Conservation (phyloP, 2,797 vertebrate species). For the Enteromius thamalakanensis region DNA sequence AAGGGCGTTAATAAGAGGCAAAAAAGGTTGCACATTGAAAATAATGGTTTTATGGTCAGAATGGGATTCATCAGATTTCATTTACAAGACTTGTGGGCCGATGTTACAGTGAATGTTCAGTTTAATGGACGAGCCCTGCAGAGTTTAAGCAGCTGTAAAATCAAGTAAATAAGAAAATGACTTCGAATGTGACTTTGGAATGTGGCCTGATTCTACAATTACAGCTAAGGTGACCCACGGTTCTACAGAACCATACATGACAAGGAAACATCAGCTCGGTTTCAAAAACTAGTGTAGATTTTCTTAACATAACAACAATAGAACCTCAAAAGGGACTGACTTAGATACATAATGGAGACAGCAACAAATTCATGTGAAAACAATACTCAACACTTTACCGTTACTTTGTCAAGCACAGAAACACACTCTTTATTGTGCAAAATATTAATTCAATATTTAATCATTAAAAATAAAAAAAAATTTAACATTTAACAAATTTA, state of each 20-base stretch:
- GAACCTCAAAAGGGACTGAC: background rate
- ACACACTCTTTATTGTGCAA: too few relatives aligned
- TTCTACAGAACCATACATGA: background rate
- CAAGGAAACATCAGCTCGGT: background rate
- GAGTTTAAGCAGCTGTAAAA: constrained; percentile 33
- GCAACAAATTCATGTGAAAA: background rate
- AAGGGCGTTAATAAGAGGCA: constrained; percentile 17
- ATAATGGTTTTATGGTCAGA: background rate
- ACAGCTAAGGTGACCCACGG: background rate
- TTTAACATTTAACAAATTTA: too few relatives aligned
- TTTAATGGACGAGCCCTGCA: constrained; percentile 16
- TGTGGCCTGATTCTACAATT: background rate
- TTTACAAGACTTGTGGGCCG: constrained; percentile 4
- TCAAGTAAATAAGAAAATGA: constrained; percentile 13
- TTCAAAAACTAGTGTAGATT: background rate
- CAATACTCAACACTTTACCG: background rate
- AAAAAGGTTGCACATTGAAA: background rate
- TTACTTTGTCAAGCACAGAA: background rate
- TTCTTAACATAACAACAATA: background rate
- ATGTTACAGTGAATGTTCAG: background rate
- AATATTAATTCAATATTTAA: too few relatives aligned
- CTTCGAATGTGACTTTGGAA: background rate
- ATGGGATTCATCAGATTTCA: constrained; percentile 22
- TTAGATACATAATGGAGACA: background rate
- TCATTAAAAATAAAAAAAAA: too few relatives aligned